phyloP scores from a whole-genome alignment of 2,888 invertebrate genomes.

The Luperina testacea region DNA sequence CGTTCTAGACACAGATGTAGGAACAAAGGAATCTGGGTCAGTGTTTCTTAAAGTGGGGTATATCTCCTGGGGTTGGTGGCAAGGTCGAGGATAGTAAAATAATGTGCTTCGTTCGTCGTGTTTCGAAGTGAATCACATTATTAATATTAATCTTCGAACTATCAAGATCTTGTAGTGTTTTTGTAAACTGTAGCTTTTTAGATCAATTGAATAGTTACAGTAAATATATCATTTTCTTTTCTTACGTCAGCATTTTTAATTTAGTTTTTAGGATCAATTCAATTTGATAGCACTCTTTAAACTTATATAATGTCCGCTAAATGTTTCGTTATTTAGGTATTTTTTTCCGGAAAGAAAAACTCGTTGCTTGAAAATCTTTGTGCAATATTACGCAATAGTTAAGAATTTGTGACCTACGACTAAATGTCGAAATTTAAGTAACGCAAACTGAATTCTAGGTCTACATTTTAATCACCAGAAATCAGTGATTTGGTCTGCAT shows the following conservation, averaged over 20 bases:
- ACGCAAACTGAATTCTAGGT: slow-evolving; percentile 40
- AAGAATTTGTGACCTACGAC: slow-evolving; percentile 10
- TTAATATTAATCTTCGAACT: neutral
- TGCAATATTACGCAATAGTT: slow-evolving; percentile 9
- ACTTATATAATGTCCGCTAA: neutral
- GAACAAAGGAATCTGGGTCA: slow-evolving; percentile 77
- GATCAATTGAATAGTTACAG: neutral
- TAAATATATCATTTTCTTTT: neutral
- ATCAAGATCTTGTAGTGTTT: neutral
- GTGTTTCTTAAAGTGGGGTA: slow-evolving; percentile 32
- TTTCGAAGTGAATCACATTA: neutral
- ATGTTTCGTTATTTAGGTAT: neutral
- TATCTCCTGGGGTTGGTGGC: neutral
- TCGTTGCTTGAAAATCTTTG: neutral
- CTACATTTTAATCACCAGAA: slow-evolving; percentile 23
- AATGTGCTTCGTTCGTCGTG: neutral
- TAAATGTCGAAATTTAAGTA: slow-evolving; percentile 27
- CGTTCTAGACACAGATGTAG: slow-evolving; percentile 68
- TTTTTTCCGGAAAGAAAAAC: neutral
- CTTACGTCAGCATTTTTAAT: neutral
- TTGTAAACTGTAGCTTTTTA: neutral
- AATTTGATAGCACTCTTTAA: neutral
- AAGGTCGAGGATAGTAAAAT: slow-evolving; percentile 1
- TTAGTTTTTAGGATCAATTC: neutral
- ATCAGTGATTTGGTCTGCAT: slow-evolving; percentile 51